Evolutionary conservation across 2,113 vertebrate genomes (phyloP).

Genomic region (Leiothrix lutea): DNA sequence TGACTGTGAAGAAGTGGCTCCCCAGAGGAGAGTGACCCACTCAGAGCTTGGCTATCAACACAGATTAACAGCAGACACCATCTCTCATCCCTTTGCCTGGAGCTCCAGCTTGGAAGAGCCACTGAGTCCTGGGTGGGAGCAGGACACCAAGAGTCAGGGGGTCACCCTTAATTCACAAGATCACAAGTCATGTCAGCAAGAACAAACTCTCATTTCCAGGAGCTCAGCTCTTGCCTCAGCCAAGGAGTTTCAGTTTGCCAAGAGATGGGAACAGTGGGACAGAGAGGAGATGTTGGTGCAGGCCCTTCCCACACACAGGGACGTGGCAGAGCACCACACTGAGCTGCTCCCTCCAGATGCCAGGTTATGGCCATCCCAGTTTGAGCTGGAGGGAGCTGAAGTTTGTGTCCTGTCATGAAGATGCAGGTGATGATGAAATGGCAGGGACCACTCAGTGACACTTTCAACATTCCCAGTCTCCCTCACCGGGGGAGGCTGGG

Average conservation of each 20-base stretch:
- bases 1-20: neutral
- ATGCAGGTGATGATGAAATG: neutral
- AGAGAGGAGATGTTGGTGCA: neutral
- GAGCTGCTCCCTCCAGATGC: neutral
- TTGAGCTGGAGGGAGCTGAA: neutral
- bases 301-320: neutral
- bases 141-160: neutral
- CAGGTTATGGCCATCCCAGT: neutral
- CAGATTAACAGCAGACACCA: neutral
- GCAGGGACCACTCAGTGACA: accelerated
- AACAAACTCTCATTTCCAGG: neutral
- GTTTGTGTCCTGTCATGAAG: neutral
- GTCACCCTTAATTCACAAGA: neutral
- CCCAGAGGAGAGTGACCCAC: neutral
- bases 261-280: neutral
- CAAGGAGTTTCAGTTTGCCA: neutral
- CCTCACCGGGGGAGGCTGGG: neutral
- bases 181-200: neutral
- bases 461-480: neutral
- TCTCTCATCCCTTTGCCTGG: neutral
- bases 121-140: neutral
- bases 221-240: neutral
- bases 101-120: neutral
- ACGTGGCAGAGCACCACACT: neutral
- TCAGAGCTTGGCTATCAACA: neutral